A percentile compares a stretch with the other conserved stretches of the same genome.
Conservation (phyloP, 2,113 vertebrate genomes). For the Lycocorax pyrrhopterus region DNA sequence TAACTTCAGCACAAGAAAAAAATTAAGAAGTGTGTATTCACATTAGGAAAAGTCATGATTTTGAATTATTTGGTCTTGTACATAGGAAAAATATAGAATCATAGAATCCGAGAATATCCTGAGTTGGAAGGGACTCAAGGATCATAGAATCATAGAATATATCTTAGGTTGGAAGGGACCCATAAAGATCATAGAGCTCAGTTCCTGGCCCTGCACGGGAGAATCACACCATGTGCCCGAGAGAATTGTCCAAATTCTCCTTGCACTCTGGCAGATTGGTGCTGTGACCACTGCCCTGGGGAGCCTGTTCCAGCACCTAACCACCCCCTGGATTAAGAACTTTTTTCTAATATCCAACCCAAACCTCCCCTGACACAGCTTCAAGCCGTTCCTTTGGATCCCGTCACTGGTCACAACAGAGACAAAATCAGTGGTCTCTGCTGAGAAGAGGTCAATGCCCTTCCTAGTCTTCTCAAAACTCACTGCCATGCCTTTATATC, state of each 20-base stretch:
- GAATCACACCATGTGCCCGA: not conserved
- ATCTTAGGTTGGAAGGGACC: not conserved
- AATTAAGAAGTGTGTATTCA: not conserved
- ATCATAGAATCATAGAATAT: not conserved
- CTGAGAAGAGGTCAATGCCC: not conserved
- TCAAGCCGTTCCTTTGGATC: not conserved
- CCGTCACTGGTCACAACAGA: too few relatives aligned
- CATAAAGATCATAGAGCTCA: not conserved
- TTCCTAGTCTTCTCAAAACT: not conserved
- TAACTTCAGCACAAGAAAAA: not conserved
- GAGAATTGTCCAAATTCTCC: not conserved
- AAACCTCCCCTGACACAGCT: not conserved
- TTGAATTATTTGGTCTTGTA: not conserved
- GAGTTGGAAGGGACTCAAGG: not conserved
- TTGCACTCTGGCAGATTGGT: not conserved
- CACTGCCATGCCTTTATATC: not conserved
- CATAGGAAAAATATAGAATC: not conserved
- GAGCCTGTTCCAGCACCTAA: not conserved
- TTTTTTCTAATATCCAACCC: not conserved
- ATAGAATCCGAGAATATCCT: not conserved
- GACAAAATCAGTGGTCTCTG: too few relatives aligned
- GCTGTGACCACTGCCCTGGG: too few relatives aligned
- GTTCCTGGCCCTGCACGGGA: not conserved
- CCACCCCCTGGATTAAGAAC: not conserved
- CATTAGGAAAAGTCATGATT: not conserved